Base-by-base conservation (phyloP, 2,888 invertebrate genomes). In the Eubasilissa splendida region DNA sequence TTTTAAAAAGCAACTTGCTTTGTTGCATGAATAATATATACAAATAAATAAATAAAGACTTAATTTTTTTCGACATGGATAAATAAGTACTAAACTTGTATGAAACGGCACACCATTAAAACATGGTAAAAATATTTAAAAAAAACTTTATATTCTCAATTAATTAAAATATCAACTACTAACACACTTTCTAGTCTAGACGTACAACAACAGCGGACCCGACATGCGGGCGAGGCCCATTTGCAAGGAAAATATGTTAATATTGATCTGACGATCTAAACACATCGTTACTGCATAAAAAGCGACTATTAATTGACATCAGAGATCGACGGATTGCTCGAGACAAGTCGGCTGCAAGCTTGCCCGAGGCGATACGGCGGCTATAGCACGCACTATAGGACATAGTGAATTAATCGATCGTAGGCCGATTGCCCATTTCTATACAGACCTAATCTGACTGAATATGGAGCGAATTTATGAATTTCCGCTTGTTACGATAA, bases 401-500 rank as follows among this genome's bases (percentile, higher is more conserved):
- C 50, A 42, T 12, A 14, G 50, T n/a, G 50, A 68, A 68, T 68
- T 14, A 66, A 66, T 66, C 33, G 42, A 66, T 42, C 68, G 50
- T n/a, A 52, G 68, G 14, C 50, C 66, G n/a, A 42, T 50, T 42
- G 42, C 50, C 52, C n/a, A 52, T 68, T 68, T 42, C 50, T 50
- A 52, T 68, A 50, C 14, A 68, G n/a, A 56, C 12, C 1, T 50
- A 68, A 68, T 50, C 52, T 68, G n/a, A 14, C 50, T 68, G 14
- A 50, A 68, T 50, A 68, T n/a, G 12, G 58, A 58, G 50, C 68
- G 50, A 11, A 56, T 33, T 73, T 73, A 56, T 56, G 58, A 73
- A 73, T 56, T 73, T 73, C 71, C 71, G 71, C 56, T 73, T 33
- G 31, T n/a, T n/a, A 42, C 54, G 31, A n/a, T 73, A 73, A 73